Percentiles rank a stretch among this genome's conserved stretches.
These are phyloP conservation scores for Sicus ferrugineus DNA, from an alignment of 2,888 invertebrate genomes.

Conservation along the genomic window DNA sequence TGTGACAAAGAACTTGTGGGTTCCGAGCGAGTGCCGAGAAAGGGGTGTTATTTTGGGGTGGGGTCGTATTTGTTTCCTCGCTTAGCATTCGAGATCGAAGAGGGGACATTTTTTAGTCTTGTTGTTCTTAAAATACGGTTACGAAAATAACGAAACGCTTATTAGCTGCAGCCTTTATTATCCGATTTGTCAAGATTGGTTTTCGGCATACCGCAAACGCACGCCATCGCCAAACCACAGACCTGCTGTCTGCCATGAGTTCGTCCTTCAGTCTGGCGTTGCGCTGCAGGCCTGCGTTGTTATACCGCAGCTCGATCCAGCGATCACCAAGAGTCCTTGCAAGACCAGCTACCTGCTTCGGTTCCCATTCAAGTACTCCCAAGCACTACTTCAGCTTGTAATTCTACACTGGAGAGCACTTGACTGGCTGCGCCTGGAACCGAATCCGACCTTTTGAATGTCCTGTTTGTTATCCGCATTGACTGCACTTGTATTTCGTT, in stretches of 20 bases:
- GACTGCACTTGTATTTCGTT: slow-evolving; percentile 25
- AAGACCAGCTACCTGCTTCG: not conserved
- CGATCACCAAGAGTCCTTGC: not conserved
- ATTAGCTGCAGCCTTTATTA: no score
- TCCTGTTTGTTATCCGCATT: not conserved
- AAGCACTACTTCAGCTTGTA: slow-evolving; percentile 31
- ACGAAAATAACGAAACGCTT: no score
- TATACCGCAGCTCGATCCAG: not conserved
- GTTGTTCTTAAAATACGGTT: no score
- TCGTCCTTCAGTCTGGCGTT: slow-evolving; percentile 27
- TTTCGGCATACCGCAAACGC: slow-evolving; percentile 40
- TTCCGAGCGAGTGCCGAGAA: no score
- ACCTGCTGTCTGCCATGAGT: slow-evolving; percentile 38
- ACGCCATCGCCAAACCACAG: slow-evolving; percentile 49
- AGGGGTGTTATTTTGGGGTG: no score
- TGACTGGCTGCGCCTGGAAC: slow-evolving; percentile 44
- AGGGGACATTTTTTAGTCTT: no score
- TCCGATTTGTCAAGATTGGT: no score
- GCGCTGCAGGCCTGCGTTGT: slow-evolving; percentile 31
- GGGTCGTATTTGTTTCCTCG: no score
- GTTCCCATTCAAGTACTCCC: not conserved
- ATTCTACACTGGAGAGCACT: slow-evolving; percentile 43
- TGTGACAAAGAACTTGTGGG: no score
- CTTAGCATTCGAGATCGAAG: no score
- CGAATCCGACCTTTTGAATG: slow-evolving; percentile 25